Conservation (phyloP, 1,140 invertebrate species). For the Bicyclus anynana region DNA sequence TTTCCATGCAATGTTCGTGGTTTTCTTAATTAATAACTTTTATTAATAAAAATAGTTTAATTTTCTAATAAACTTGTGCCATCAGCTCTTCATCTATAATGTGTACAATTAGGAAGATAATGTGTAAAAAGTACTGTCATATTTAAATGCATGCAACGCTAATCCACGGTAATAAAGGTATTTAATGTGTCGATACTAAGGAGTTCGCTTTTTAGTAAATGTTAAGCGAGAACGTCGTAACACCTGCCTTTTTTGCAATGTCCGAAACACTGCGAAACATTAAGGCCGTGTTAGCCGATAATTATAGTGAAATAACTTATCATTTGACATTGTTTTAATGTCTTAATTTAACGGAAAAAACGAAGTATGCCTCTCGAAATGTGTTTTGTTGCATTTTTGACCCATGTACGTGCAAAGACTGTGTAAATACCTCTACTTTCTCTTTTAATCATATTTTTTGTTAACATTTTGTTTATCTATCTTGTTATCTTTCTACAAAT, state of each 20-base stretch:
- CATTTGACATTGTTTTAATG: background rate
- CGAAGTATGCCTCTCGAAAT: background rate
- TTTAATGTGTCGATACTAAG: background rate
- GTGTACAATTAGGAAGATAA: background rate
- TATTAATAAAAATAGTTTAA: too few relatives aligned
- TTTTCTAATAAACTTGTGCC: too few relatives aligned
- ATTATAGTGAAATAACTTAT: background rate
- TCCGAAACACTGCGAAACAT: background rate
- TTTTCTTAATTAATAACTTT: too few relatives aligned
- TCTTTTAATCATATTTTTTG: too few relatives aligned
- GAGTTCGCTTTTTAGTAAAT: background rate
- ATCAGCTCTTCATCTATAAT: too few relatives aligned
- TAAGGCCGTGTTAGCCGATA: background rate
- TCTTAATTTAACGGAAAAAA: slow-evolving; percentile 1
- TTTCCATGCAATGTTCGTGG: too few relatives aligned
- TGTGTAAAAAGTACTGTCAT: background rate
- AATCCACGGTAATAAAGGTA: background rate
- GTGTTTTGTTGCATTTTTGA: background rate
- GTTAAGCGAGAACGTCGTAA: background rate
- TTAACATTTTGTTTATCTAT: too few relatives aligned
- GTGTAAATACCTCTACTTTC: too few relatives aligned
- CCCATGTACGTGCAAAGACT: background rate
- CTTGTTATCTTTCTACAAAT: too few relatives aligned
- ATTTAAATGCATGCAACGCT: background rate
- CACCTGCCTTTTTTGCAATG: background rate